Evolutionary conservation across 1,140 invertebrate species (phyloP).

Genomic region (Acromyrmex echinatior): DNA sequence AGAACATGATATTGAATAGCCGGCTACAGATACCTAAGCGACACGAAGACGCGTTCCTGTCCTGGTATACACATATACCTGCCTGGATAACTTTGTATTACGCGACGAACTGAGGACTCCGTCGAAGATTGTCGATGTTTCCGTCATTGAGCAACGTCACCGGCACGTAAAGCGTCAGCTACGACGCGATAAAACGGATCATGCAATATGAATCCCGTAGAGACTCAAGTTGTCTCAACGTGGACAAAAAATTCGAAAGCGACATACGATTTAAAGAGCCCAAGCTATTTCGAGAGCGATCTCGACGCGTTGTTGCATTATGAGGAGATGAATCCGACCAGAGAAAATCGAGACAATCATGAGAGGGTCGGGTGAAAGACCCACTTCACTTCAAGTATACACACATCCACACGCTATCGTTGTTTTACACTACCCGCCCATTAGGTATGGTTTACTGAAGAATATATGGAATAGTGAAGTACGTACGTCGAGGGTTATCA

Average conservation of each 20-base stretch:
- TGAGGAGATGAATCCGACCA: conserved; percentile 12
- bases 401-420: background rate
- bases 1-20: conserved; percentile 69
- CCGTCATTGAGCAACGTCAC: background rate
- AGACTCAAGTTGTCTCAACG: background rate
- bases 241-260: background rate
- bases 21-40: conserved; percentile 38
- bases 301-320: conserved; percentile 20
- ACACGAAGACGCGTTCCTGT: background rate
- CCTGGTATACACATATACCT: conserved; percentile 16
- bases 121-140: conserved; percentile 6
- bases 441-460: conserved; percentile 37
- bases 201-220: conserved; percentile 36
- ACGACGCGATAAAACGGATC: conserved; percentile 34
- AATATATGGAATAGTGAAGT: conserved; percentile 50
- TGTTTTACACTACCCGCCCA: conserved; percentile 18
- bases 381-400: background rate
- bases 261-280: background rate
- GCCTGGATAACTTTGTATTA: conserved; percentile 36
- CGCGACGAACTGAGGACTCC: background rate
- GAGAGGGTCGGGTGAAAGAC: background rate
- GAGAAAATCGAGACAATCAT: conserved; percentile 32
- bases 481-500: conserved; percentile 30
- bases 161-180: conserved; percentile 1
- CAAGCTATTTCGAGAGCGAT: conserved; percentile 5